Evolutionary conservation across 2,113 vertebrate species (phyloP).

Genomic region (Spilogale gracilis): DNA sequence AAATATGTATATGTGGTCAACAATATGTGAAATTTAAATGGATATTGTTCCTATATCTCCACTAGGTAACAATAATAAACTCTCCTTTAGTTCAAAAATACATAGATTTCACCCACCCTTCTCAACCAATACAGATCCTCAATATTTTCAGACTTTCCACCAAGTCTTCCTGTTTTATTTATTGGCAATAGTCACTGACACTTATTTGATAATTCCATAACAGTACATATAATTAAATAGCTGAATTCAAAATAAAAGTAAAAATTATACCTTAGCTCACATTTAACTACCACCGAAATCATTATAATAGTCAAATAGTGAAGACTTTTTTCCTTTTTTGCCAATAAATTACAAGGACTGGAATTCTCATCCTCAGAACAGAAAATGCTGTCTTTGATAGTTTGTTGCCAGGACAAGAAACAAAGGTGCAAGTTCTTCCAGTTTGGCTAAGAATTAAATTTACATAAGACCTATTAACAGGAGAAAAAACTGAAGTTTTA

Average conservation of each 20-base stretch:
- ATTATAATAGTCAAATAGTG: not conserved
- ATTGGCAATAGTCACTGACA: not conserved
- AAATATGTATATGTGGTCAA: not conserved
- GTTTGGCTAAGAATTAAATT: not conserved
- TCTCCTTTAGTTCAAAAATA: not conserved
- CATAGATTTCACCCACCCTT: not conserved
- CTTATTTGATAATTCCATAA: not conserved
- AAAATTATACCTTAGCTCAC: not conserved
- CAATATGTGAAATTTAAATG: slow-evolving; percentile 6
- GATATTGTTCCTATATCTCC: not conserved
- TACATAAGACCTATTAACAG: not conserved
- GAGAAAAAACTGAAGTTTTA: not conserved
- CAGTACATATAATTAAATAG: not conserved
- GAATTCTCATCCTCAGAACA: not conserved
- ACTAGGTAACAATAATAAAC: not conserved
- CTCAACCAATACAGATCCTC: not conserved
- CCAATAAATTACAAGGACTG: not conserved
- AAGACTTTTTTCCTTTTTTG: not conserved
- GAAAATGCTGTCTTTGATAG: not conserved
- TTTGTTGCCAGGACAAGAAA: not conserved
- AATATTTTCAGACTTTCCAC: not conserved
- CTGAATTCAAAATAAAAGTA: not conserved
- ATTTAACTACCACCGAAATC: not conserved
- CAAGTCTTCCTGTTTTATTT: not conserved
- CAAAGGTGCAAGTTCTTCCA: not conserved